phyloP scores from a whole-genome alignment of 2,113 vertebrate species.

The Chloroceryle aenea region DNA sequence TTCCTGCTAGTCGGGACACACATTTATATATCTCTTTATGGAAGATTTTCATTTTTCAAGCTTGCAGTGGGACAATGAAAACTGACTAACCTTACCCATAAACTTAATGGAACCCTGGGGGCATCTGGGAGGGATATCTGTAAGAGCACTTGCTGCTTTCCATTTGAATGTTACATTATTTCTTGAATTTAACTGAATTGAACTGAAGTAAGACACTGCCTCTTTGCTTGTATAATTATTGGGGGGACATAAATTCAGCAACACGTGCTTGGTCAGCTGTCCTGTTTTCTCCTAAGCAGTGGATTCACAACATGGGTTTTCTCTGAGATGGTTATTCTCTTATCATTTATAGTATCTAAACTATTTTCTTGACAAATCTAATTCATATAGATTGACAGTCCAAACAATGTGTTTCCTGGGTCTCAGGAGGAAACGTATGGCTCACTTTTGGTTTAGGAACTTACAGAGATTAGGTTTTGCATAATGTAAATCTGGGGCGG shows the following conservation, averaged over 20 bases:
- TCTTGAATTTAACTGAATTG: neutral
- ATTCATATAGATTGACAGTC: conserved; percentile 52
- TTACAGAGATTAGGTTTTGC: conserved; percentile 60
- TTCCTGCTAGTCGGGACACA: neutral
- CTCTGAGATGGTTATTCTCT: conserved; percentile 44
- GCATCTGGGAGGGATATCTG: neutral
- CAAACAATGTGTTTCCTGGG: conserved; percentile 46
- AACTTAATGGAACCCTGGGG: neutral
- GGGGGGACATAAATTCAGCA: conserved; percentile 22
- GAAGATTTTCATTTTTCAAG: neutral
- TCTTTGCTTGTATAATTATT: neutral
- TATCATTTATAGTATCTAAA: conserved; percentile 38
- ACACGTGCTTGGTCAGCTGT: conserved; percentile 45
- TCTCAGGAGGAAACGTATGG: conserved; percentile 38
- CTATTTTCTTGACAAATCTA: conserved; percentile 62
- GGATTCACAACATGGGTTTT: conserved; percentile 42
- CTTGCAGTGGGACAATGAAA: neutral
- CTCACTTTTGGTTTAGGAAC: conserved; percentile 55
- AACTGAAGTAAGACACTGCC: neutral
- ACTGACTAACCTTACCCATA: neutral
- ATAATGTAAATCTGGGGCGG: conserved; percentile 66
- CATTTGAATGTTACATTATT: neutral
- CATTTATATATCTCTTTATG: neutral
- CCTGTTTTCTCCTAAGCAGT: conserved; percentile 37
- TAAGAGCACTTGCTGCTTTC: neutral